Evolutionary conservation across 1,140 invertebrate species (phyloP).

Genomic region (Pseudomyrmex gracilis): DNA sequence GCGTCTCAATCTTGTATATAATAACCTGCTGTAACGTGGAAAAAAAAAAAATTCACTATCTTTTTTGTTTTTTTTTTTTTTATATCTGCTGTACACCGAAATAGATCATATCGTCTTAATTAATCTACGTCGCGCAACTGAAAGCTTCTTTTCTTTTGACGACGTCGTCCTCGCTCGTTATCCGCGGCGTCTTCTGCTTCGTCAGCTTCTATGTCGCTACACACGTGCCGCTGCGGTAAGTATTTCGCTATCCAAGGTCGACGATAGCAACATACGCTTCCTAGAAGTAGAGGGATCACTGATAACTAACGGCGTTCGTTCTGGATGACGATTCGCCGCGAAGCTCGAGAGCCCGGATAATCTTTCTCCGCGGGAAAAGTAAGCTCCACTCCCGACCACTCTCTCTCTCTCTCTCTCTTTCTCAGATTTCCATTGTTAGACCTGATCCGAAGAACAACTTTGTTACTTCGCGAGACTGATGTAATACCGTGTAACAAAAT

Average conservation of each 20-base stretch:
- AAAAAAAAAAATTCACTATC: too few species aligned
- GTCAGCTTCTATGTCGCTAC: conserved; percentile 57
- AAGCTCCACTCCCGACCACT: too few species aligned
- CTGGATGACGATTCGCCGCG: conserved; percentile 55
- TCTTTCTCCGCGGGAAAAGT: conserved; percentile 42
- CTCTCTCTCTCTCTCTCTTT: too few species aligned
- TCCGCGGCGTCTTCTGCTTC: conserved; percentile 42
- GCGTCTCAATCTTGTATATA: background rate
- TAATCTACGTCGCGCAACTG: conserved; percentile 24
- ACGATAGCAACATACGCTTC: conserved; percentile 71
- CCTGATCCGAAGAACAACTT: conserved; percentile 7
- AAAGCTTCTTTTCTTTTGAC: conserved; percentile 21
- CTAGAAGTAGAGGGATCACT: conserved; percentile 67
- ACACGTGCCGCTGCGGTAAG: conserved; percentile 65
- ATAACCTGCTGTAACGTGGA: background rate
- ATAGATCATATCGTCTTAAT: conserved; percentile 28
- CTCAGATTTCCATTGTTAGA: too few species aligned
- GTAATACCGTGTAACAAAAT: background rate
- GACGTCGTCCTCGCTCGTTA: conserved; percentile 28
- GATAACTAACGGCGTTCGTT: conserved; percentile 62
- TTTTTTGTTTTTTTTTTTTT: background rate
- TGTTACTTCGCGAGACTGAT: background rate
- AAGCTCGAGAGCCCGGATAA: conserved; percentile 34
- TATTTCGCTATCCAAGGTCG: conserved; percentile 69
- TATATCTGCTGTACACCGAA: background rate